Base-by-base conservation (phyloP, 2,888 invertebrate genomes). In the Amphipoea oculea region DNA sequence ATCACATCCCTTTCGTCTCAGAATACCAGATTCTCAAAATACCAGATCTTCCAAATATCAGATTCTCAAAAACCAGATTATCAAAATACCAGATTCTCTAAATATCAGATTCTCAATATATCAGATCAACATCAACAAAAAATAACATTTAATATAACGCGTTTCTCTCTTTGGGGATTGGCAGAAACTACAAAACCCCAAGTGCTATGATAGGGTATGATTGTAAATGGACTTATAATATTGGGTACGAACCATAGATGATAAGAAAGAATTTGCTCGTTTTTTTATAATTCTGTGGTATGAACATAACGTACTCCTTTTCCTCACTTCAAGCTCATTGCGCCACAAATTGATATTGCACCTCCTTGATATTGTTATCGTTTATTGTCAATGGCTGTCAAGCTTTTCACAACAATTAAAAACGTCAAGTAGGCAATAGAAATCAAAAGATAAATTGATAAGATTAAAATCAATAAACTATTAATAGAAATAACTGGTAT, bases 321-420 rank as follows among this genome's bases (percentile, higher is more conserved):
- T 36, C 9, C 36, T 54, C 23, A 42, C 29, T 17, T 17, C 51
- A 42, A 6, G 54, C 40, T n/a, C 2, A 68, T 54, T 29, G 36
- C 17, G 1, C 36, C 9, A 65, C 9, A 76, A 40, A 66, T 20
- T 70, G 1, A n/a, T 42, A 57, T 4, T 48, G 29, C 17, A 68
- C 40, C 81, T 82, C 62, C 63, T 63, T 82, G 54, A 57, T 45
- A 42, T 14, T 63, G 62, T 40, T 40, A 54, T 67, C 11, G 9
- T 51, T 57, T n/a, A 51, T 51, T 60, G 51, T 29, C 14, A 57
- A 65, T 29, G 11, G 40, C 40, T 29, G 57, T 29, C 60, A 73
- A 40, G 20, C 20, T 71, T 74, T 48, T 71, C 70, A 85, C 57
- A 78, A 36, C 36, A 51, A 54, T 45, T 23, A 29, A n/a, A 69